Conservation (phyloP, 2,113 vertebrate genomes). For the Motacilla tschutschensis region DNA sequence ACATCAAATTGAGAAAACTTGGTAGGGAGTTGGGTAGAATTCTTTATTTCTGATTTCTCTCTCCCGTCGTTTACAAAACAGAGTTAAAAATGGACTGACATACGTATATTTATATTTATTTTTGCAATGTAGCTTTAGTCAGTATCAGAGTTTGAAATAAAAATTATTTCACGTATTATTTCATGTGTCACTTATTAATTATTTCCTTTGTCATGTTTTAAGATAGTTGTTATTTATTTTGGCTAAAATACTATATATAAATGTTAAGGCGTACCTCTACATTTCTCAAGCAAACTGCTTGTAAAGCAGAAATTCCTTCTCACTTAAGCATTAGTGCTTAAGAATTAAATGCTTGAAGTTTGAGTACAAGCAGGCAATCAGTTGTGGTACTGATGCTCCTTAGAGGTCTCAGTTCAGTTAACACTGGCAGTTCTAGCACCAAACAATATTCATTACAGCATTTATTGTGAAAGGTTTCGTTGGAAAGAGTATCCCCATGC, state of each 20-base stretch:
- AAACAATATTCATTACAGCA: background rate
- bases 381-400: background rate
- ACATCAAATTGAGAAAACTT: background rate
- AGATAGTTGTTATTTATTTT: background rate
- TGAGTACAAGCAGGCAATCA: background rate
- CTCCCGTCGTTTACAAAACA: background rate
- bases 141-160: background rate
- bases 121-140: background rate
- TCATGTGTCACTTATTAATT: background rate
- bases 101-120: background rate
- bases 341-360: background rate
- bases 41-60: background rate
- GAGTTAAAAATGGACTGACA: background rate
- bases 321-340: background rate
- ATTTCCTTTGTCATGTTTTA: background rate
- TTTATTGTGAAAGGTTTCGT: background rate
- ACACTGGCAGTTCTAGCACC: background rate
- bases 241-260: background rate
- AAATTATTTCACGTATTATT: background rate
- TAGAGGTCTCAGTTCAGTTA: background rate
- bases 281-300: background rate
- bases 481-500: fast-evolving
- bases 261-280: background rate
- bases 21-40: background rate
- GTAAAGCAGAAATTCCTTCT: background rate